phyloP scores from a whole-genome alignment of 2,888 invertebrate species.

The Eubasilissa splendida region DNA sequence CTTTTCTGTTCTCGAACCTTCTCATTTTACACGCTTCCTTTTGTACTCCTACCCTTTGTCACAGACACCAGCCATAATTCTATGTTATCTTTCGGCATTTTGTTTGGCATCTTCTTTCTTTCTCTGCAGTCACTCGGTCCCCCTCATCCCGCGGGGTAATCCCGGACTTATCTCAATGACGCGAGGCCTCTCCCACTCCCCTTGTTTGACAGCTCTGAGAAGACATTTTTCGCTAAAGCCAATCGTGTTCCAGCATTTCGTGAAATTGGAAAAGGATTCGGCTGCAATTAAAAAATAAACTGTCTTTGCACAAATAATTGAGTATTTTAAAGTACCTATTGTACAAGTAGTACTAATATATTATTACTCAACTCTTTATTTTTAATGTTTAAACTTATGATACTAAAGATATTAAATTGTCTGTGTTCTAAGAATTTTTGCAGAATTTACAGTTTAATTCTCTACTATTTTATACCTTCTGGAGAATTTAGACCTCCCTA shows the following conservation, averaged over 20 bases:
- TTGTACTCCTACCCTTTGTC: slow-evolving; percentile 45
- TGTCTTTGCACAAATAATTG: too few relatives aligned
- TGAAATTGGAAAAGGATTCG: neutral
- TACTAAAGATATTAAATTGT: too few relatives aligned
- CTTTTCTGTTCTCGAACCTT: slow-evolving; percentile 14
- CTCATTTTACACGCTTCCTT: slow-evolving; percentile 7
- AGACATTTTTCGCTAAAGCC: neutral
- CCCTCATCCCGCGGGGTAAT: slow-evolving; percentile 11
- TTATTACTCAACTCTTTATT: too few relatives aligned
- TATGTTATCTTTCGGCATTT: slow-evolving; percentile 56
- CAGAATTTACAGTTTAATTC: too few relatives aligned
- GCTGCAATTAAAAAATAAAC: slow-evolving; percentile 7
- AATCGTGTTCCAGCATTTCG: too few relatives aligned
- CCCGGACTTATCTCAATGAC: slow-evolving; percentile 26
- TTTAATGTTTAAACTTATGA: too few relatives aligned
- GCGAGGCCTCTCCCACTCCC: slow-evolving; percentile 15
- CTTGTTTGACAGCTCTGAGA: slow-evolving; percentile 36
- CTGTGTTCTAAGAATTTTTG: too few relatives aligned
- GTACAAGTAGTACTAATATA: too few relatives aligned
- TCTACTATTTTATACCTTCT: too few relatives aligned
- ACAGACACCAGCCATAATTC: slow-evolving; percentile 53
- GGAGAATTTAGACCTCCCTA: too few relatives aligned
- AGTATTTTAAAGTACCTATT: too few relatives aligned
- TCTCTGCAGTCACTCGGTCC: neutral
- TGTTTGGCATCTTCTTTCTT: slow-evolving; percentile 50